Evolutionary conservation across 2,113 vertebrate genomes (phyloP).

Genomic region (sheep (Ovis aries)): DNA sequence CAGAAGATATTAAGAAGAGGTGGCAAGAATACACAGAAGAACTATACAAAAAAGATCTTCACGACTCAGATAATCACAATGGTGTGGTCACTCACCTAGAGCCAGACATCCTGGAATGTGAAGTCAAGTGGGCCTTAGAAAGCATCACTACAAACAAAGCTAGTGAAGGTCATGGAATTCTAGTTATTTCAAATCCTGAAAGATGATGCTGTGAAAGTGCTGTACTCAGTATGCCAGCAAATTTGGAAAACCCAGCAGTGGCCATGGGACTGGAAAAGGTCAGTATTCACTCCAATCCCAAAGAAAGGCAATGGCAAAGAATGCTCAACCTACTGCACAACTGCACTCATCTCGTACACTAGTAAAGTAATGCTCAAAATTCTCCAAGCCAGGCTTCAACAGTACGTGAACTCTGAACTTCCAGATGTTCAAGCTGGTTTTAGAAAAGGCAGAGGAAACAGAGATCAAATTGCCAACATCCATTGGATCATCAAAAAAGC

Average conservation of each 20-base stretch:
- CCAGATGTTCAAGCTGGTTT: background rate
- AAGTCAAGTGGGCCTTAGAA: background rate
- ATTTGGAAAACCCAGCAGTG: background rate
- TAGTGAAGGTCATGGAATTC: background rate
- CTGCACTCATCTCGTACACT: background rate
- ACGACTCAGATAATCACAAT: accelerated
- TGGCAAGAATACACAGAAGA: background rate
- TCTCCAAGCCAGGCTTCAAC: background rate
- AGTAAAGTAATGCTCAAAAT: background rate
- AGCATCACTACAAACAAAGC: background rate
- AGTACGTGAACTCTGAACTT: background rate
- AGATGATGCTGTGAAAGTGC: background rate
- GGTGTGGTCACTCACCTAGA: background rate
- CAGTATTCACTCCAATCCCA: background rate
- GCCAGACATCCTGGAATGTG: background rate
- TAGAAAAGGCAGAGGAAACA: background rate
- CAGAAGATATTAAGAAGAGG: background rate
- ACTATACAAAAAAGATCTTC: background rate
- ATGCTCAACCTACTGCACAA: background rate
- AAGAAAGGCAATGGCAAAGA: background rate
- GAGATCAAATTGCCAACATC: background rate
- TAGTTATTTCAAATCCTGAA: background rate
- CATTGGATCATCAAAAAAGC: background rate
- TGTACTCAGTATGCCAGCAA: background rate
- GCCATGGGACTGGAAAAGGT: background rate